phyloP scores from a whole-genome alignment of 2,113 vertebrate genomes.

The Elaphurus davidianus region DNA sequence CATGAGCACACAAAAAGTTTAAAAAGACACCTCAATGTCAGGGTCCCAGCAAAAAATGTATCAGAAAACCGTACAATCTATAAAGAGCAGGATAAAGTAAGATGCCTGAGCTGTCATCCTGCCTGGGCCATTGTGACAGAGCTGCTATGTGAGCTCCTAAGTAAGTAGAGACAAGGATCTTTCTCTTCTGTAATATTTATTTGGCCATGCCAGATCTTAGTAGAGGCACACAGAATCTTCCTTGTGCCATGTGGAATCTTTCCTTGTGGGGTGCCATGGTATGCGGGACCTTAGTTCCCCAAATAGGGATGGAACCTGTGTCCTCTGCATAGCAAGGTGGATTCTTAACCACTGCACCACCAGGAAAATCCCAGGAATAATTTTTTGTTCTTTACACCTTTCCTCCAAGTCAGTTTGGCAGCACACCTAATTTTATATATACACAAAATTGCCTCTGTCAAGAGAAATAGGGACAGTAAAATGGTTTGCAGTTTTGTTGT shows the following conservation, averaged over 20 bases:
- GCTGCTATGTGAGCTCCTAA: background rate
- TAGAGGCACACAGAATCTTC: background rate
- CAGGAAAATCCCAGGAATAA: background rate
- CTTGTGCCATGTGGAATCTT: background rate
- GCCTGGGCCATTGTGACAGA: background rate
- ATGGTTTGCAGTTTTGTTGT: background rate
- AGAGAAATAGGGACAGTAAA: background rate
- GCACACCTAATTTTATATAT: too few species aligned
- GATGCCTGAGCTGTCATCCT: background rate
- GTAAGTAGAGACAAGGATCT: background rate
- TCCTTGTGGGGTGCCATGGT: background rate
- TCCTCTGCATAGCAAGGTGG: background rate
- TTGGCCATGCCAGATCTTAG: background rate
- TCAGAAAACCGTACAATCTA: background rate
- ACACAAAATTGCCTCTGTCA: too few species aligned
- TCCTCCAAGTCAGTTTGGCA: background rate
- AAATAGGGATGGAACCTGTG: background rate
- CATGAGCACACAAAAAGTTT: background rate
- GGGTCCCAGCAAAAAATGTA: background rate
- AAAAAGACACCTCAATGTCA: background rate
- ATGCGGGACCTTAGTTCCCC: background rate
- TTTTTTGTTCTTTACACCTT: background rate
- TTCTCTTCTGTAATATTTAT: background rate
- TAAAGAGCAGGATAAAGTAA: background rate
- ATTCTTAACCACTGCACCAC: background rate